Percentiles rank a stretch among this genome's conserved stretches.
phyloP scores from a whole-genome alignment of 2,113 vertebrate genomes.

The Elephas maximus region DNA sequence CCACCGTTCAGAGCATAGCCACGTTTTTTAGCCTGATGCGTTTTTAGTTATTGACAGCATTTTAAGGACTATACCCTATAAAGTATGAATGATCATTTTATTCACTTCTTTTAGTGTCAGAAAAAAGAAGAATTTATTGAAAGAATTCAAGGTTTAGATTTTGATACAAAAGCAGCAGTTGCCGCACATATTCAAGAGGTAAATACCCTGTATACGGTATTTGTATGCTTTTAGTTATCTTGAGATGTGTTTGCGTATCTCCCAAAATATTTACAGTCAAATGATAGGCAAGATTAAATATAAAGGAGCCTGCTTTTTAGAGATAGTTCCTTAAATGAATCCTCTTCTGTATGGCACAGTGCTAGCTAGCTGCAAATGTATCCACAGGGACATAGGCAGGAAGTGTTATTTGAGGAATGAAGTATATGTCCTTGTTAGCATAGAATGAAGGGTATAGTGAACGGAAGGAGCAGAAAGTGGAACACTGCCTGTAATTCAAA shows the following conservation, averaged over 20 bases:
- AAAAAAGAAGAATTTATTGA: constrained; percentile 99
- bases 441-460: constrained; percentile 35
- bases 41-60: constrained; percentile 64
- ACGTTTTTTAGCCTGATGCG: constrained; percentile 22
- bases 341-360: background rate
- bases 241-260: background rate
- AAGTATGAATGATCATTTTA: constrained; percentile 61
- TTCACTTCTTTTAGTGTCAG: constrained; percentile 93
- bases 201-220: constrained; percentile 75
- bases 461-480: constrained; percentile 44
- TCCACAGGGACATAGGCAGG: background rate
- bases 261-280: constrained; percentile 11
- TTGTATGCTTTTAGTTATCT: constrained; percentile 43
- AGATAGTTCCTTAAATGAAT: constrained; percentile 26
- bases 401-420: constrained; percentile 44
- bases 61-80: constrained; percentile 42
- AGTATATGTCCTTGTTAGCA: constrained; percentile 41
- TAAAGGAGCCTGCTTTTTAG: constrained; percentile 20
- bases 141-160: constrained; percentile 97
- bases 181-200: constrained; percentile 99
- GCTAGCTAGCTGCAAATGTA: background rate
- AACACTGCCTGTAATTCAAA: constrained; percentile 52
- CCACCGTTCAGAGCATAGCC: constrained; percentile 48
- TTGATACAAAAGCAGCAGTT: constrained; percentile 97
- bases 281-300: constrained; percentile 22